These are phyloP conservation scores for Pteria penguin DNA, from an alignment of 2,888 invertebrate species.

Conservation along the genomic window DNA sequence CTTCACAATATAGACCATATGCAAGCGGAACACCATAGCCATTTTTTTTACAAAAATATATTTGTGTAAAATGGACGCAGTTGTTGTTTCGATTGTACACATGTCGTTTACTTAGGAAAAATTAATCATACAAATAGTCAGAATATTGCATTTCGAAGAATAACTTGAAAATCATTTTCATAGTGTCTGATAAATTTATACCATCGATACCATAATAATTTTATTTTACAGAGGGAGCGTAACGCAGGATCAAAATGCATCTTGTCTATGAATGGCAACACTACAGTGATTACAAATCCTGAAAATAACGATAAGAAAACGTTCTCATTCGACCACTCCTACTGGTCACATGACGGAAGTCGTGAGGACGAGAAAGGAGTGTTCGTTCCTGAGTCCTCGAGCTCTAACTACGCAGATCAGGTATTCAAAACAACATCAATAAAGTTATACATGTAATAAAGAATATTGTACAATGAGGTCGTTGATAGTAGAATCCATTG, in stretches of 20 bases:
- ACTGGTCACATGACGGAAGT: slow-evolving; percentile 69
- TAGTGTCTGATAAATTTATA: not conserved
- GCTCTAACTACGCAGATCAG: slow-evolving; percentile 62
- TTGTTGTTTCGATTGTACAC: too few relatives aligned
- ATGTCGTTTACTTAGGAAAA: too few relatives aligned
- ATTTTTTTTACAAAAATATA: too few relatives aligned
- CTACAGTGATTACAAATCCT: slow-evolving; percentile 64
- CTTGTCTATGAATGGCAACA: slow-evolving; percentile 61
- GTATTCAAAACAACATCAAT: too few relatives aligned
- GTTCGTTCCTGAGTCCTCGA: slow-evolving; percentile 37
- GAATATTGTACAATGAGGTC: too few relatives aligned
- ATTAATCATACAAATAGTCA: too few relatives aligned
- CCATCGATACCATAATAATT: not conserved
- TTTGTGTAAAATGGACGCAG: too few relatives aligned
- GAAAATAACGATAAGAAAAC: slow-evolving; percentile 60
- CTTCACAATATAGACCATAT: too few relatives aligned
- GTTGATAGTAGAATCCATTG: too few relatives aligned
- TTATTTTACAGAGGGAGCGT: slow-evolving; percentile 63
- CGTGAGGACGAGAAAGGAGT: slow-evolving; percentile 58
- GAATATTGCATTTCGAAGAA: too few relatives aligned
- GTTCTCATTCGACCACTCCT: slow-evolving; percentile 67
- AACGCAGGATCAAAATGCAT: slow-evolving; percentile 66
- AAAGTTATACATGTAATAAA: not conserved
- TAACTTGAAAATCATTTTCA: too few relatives aligned
- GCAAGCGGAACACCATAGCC: too few relatives aligned